Evolutionary conservation across 2,888 invertebrate genomes (phyloP), one percentile per base, ranked within the genome.

Genomic region (Prosapia bicincta): DNA sequence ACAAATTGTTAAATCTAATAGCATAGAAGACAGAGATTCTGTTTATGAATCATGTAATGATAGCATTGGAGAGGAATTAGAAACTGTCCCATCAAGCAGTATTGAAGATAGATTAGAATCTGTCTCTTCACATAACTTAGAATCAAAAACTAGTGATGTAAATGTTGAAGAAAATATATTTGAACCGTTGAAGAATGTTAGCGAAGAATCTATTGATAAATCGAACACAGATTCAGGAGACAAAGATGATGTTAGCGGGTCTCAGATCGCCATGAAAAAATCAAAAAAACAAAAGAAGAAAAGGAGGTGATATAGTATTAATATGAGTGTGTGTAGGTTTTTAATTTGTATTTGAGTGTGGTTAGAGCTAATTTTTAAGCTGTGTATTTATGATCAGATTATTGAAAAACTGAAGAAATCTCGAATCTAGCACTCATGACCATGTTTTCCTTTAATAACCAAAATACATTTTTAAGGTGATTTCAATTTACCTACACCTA

Each of bases 31-130:
- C 69, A 75, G 79, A 23, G 80, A 79, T 66, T 80, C 80, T 0
- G 80, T 80, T 10, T 80, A 80, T 71, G 80, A 80, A 74, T 80
- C 79, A 20, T 80, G 80, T 75, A 80, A 79, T 68, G 80, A 80
- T 67, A 76, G 76, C 26, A 74, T 76, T 10, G 71, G 75, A 0
- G 75, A 75, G 24, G 76, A 76, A 25, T 43, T 74, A n/a, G 74
- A 74, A 25, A 30, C 28, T 9, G 20, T 66, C 3, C 9, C 15
- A 13, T 38, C 3, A 13, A 9, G 15, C 2, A 38, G 15, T 15
- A 13, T 38, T 6, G n/a, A n/a, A n/a, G n/a, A n/a, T n/a, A n/a
- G n/a, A n/a, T 28, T 26, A 15, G 72, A 72, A 32, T 73, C 73
- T n/a, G 43, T 73, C 5, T 23, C 68, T 13, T 66, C 73, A 10